Evolutionary conservation across 2,797 vertebrate species (phyloP), one percentile per base, ranked within the genome.

Genomic region (Periophthalmus magnuspinnatus): DNA sequence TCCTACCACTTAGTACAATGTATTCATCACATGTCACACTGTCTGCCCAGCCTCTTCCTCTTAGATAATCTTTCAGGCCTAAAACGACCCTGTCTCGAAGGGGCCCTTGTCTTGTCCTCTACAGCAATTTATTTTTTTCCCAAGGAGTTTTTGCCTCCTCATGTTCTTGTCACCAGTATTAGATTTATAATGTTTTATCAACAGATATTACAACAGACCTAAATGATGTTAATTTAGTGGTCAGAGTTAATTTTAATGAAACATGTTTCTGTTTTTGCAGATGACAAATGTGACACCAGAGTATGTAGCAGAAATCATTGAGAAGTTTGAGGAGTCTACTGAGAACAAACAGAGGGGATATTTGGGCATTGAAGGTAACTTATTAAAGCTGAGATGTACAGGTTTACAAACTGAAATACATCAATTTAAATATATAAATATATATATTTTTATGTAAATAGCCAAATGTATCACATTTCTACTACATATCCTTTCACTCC

Each of bases 311-410:
- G 96, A 98, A 87, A 93, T 99, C 89, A 95, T 98, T 81, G 91
- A 94, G 83, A 98, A 97, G 86, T 99, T 99, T 86, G 97, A 99
- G 84, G 85, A 95, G 69, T 95, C 95, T 0, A 95, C 96, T 67
- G 97, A 99, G 90, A 96, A 97, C 88, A 98, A 97, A 90, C 91
- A 91, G 65, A 94, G 91, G 72, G 94, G 94, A 6, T 78, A 97
- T 72, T 90, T 99, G 85, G 97, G 97, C 64, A 96, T 99, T 76
- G 97, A 99, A 93, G 97, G 97, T 98, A 94, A 93, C 28, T 4
- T 22, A 3, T 19, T 19, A 6, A 65, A 13, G 6, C 2, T 19
- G 7, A 52, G n/a, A 19, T 6, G 19, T n/a, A 52, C 1, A 52
- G 4, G 13, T 45, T 45, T 45, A 8, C 48, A 52, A 52, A 52